A percentile compares a stretch with the other conserved stretches of the same genome.
phyloP scores from a whole-genome alignment of 2,797 vertebrate species.

The Microcaecilia unicolor region DNA sequence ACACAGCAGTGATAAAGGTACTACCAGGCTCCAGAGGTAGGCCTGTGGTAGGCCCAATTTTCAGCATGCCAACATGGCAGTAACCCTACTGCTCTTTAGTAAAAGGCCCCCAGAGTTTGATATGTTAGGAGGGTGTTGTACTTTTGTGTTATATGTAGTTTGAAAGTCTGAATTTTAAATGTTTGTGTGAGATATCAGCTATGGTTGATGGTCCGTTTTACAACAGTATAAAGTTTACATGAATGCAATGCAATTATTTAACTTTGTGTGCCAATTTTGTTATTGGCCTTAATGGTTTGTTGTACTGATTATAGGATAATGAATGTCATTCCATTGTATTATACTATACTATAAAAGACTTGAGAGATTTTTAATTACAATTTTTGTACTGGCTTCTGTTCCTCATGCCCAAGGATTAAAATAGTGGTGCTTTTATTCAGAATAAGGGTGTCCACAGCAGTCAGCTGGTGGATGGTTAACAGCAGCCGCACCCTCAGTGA shows the following conservation, averaged over 20 bases:
- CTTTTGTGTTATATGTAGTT: conserved; percentile 3
- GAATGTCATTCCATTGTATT: conserved; percentile 46
- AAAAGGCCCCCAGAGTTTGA: no score
- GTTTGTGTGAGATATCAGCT: conserved; percentile 6
- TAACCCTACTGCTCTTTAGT: no score
- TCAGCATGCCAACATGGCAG: no score
- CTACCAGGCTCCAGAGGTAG: no score
- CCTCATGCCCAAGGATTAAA: no score
- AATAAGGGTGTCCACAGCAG: no score
- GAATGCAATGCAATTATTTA: conserved; percentile 43
- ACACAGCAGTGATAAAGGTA: no score
- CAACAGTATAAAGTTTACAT: conserved; percentile 25
- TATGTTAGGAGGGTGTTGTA: neutral
- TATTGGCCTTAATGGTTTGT: conserved; percentile 49
- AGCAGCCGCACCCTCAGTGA: no score
- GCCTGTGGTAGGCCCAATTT: no score
- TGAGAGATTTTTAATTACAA: conserved; percentile 43
- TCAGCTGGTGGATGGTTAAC: no score
- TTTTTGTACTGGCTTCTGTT: conserved; percentile 40
- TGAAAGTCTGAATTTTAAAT: conserved; percentile 5
- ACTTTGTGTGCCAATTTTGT: conserved; percentile 48
- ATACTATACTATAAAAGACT: conserved; percentile 55
- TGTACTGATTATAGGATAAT: conserved; percentile 49
- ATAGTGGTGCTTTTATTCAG: no score
- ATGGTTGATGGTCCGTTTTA: conserved; percentile 29